Evolutionary conservation across 2,888 invertebrate genomes (phyloP), one percentile per base, ranked within the genome.

Genomic region (Drosophila quinaria): DNA sequence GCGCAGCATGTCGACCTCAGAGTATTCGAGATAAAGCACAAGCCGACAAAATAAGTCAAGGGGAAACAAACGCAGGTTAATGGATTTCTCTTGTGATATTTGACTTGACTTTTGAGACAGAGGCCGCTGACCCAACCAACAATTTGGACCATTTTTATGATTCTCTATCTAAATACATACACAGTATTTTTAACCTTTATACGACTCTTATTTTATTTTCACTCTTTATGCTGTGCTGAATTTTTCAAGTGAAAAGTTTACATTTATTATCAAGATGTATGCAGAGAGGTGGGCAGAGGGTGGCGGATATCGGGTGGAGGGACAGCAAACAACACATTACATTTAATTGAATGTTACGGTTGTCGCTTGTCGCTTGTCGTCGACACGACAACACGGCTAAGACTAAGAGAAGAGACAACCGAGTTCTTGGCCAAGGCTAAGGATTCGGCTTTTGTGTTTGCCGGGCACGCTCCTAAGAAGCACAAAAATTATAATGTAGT

Each of bases 51-150:
- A 54, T 73, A 59, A 78, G 64, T 70, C 69, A 74, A 75, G 74
- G 70, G 63, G 62, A 74, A 84, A 78, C 59, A 64, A 44, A 59
- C 74, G 51, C 70, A 89, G 78, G 85, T 89, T 89, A 90, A 89
- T 90, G 90, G 81, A 89, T 85, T 89, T 90, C 69, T 80, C 81
- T 89, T 90, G 88, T 89, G 90, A 64, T 90, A 77, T 87, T 82
- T 80, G 85, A 74, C 78, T 78, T 74, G 25, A 25, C 25, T 25
- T 25, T 25, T 25, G 64, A 74, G 78, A 60, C 67, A 11, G 44
- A 60, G 35, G 61, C 15, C 50, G 49, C 63, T 80, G 78, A 82
- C 87, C 81, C 81, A 60, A 67, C 61, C 84, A 52, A 52, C 70
- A 41, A 42, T 60, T 35, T 15, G 33, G 35, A 25, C 22, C 46